Conservation (phyloP, 2,888 invertebrate genomes). For the Trachelus troglodyta region DNA sequence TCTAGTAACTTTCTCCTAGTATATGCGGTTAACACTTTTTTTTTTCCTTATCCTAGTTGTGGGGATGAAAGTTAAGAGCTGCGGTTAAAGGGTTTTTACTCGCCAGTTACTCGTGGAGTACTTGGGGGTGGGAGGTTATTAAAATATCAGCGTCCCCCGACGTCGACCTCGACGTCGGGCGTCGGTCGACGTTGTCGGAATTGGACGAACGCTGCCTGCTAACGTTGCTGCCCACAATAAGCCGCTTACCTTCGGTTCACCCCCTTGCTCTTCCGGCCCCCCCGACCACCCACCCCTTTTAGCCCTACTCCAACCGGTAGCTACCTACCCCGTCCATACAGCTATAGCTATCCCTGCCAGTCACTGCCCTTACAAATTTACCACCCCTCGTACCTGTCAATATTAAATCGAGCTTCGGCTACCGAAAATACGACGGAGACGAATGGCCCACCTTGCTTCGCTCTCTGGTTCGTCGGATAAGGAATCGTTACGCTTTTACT, state of each 20-base stretch:
- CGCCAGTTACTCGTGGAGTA: background rate
- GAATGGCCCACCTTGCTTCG: background rate
- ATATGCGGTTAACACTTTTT: background rate
- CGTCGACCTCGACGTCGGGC: constrained; percentile 13
- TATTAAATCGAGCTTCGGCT: constrained; percentile 3
- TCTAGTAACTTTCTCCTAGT: background rate
- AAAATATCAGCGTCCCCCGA: constrained; percentile 1
- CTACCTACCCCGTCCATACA: background rate
- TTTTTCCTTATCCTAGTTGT: background rate
- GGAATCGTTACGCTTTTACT: background rate
- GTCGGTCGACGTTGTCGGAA: constrained; percentile 9
- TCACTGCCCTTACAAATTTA: background rate
- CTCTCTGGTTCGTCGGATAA: background rate
- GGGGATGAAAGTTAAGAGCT: background rate
- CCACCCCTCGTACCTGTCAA: constrained; percentile 17
- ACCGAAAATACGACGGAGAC: background rate
- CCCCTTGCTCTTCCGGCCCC: constrained; percentile 7
- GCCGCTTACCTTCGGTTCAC: constrained; percentile 30
- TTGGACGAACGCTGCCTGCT: constrained; percentile 20
- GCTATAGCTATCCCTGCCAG: background rate
- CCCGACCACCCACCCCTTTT: constrained; percentile 11
- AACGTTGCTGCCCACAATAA: constrained; percentile 30
- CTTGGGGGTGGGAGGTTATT: background rate
- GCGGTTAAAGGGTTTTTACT: background rate
- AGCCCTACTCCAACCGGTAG: constrained; percentile 1